phyloP scores from a whole-genome alignment of 2,113 vertebrate genomes.

The Galemys pyrenaicus region DNA sequence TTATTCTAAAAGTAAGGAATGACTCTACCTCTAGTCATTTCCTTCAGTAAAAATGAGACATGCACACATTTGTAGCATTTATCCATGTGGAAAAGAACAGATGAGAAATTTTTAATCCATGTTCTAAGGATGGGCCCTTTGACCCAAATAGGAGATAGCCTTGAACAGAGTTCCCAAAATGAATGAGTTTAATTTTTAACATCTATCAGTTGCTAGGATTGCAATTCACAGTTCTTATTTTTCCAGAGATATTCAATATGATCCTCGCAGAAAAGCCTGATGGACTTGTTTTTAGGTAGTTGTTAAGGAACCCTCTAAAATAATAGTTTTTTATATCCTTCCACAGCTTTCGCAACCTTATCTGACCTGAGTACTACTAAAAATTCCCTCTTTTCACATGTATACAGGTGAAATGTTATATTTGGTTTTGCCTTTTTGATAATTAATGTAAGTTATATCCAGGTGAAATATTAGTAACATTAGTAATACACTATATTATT shows the following conservation, averaged over 20 bases:
- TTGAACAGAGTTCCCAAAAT: slow-evolving; percentile 8
- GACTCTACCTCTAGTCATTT: background rate
- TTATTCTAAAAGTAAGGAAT: background rate
- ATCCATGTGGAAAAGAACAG: background rate
- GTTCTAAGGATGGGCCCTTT: background rate
- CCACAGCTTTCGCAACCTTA: background rate
- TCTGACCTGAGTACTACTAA: background rate
- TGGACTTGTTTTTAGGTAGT: background rate
- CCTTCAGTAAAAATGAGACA: background rate
- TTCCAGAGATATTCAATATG: slow-evolving; percentile 2
- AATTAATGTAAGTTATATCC: slow-evolving; percentile 22
- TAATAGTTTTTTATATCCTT: slow-evolving; percentile 56
- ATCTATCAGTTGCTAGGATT: slow-evolving; percentile 19
- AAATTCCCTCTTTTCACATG: background rate
- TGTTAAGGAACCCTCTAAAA: slow-evolving; percentile 73
- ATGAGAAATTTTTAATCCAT: background rate
- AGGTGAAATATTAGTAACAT: slow-evolving; percentile 47
- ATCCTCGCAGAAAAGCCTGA: background rate
- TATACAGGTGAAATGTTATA: slow-evolving; percentile 21
- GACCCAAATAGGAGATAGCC: background rate
- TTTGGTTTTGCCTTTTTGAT: slow-evolving; percentile 36
- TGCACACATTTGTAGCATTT: background rate
- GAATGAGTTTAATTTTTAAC: slow-evolving; percentile 44
- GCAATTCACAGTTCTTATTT: slow-evolving; percentile 5
- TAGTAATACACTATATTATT: slow-evolving; percentile 76